Base-by-base conservation (phyloP, 1,140 invertebrate species). In the Eriocheir sinensis region DNA sequence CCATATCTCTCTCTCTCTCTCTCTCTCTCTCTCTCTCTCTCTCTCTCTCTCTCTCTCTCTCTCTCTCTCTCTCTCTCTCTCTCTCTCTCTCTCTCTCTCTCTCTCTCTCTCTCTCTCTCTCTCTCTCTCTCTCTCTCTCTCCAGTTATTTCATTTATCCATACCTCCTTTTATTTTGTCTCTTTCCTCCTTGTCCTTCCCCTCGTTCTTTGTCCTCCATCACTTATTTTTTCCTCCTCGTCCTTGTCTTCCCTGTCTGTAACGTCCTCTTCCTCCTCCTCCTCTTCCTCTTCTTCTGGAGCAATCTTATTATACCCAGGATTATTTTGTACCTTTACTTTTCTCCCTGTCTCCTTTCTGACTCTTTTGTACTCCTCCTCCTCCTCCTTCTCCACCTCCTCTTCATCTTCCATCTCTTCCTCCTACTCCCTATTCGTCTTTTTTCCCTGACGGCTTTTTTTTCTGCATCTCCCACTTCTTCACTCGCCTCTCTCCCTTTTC, bases 101-200 rank as follows among this genome's bases (percentile, higher is more conserved):
- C 27, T 21, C 80, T 81, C 80, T 21, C 27, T 27, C 80, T 36
- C 80, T 72, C 80, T 36, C 80, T 27, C 27, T 27, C 80, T 81
- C 80, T 72, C 60, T 72, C 60, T 72, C 60, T 72, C 60, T 72
- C 60, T 72, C 60, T 72, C 60, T 72, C 60, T 72, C 60, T 72
- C 60, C n/a, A 12, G 15, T 9, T 6, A 15, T n/a, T 38, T 83
- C 81, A 12, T 27, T 21, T 4, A 38, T 36, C 4, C 38, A 30
- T 89, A 21, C 12, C n/a, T 89, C 85, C 38, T 41, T 27, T 27
- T 88, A 9, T 8, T 41, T 27, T 21, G n/a, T n/a, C n/a, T 48
- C 44, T 6, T 48, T 48, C 44, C 44, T 48, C 27, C 27, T 81
- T 21, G 3, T 36, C 27, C 80, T 81, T 21, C n/a, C 27, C 4